These are phyloP conservation scores for Lineus longissimus DNA, from an alignment of 1,140 invertebrate genomes.

Conservation along the genomic window DNA sequence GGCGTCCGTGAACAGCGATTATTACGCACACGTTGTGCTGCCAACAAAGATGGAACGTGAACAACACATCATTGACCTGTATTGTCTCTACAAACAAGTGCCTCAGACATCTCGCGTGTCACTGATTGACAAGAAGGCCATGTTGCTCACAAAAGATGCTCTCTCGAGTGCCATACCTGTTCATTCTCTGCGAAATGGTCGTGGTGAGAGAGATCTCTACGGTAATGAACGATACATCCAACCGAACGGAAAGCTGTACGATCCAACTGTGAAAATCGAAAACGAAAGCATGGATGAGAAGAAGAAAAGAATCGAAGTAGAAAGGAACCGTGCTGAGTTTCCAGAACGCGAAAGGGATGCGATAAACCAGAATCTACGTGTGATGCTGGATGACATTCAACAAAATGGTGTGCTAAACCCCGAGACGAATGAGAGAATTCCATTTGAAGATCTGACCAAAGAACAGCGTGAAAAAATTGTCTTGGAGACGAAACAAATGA, in stretches of 20 bases:
- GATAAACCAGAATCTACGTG: conserved; percentile 4
- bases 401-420: background rate
- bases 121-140: conserved; percentile 5
- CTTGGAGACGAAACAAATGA: background rate
- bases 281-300: background rate
- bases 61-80: background rate
- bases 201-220: background rate
- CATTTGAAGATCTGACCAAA: background rate
- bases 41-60: conserved; percentile 1
- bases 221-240: conserved; percentile 6
- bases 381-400: conserved; percentile 1
- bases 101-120: background rate
- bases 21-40: background rate
- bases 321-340: conserved; percentile 2
- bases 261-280: background rate
- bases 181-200: conserved; percentile 7
- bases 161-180: conserved; percentile 3
- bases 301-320: background rate
- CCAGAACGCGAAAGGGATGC: conserved; percentile 5
- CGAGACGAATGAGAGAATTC: background rate
- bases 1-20: background rate
- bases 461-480: background rate
- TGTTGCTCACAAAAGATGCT: background rate
- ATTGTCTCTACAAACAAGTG: conserved; percentile 5
- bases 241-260: conserved; percentile 3